Evolutionary conservation across 2,113 vertebrate genomes (phyloP).

Genomic region (Thermophis baileyi): DNA sequence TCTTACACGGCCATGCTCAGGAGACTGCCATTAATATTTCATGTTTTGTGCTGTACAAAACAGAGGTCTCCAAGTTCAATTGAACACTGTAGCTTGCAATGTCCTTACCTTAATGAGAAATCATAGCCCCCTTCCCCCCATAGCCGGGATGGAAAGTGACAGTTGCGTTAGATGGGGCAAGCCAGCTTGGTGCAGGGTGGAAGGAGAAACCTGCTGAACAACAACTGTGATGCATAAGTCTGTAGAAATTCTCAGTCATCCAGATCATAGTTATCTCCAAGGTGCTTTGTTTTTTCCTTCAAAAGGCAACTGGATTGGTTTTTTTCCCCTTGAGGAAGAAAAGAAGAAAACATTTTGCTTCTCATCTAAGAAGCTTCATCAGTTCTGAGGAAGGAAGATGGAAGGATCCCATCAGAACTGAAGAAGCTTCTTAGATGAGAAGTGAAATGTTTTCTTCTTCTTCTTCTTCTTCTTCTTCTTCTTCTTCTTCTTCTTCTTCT

Average conservation of each 20-base stretch:
- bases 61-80: background rate
- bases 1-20: slow-evolving; percentile 52
- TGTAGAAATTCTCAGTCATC: background rate
- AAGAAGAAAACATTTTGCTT: no score
- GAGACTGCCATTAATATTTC: slow-evolving; percentile 39
- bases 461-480: no score
- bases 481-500: accelerated
- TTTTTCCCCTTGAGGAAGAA: no score
- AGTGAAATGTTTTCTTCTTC: no score
- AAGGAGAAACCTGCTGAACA: background rate
- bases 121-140: background rate
- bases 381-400: no score
- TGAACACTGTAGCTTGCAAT: slow-evolving; percentile 11
- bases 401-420: no score
- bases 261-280: background rate
- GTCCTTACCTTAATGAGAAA: slow-evolving; percentile 12
- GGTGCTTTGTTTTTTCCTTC: no score
- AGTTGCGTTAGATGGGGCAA: slow-evolving; percentile 9
- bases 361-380: no score
- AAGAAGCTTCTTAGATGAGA: no score
- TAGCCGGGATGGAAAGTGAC: background rate
- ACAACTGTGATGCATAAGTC: background rate
- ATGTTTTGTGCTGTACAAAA: background rate
- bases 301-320: no score
- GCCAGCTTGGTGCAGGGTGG: background rate